Evolutionary conservation across 2,113 vertebrate species (phyloP).

Genomic region (Hydrolagus affinis): DNA sequence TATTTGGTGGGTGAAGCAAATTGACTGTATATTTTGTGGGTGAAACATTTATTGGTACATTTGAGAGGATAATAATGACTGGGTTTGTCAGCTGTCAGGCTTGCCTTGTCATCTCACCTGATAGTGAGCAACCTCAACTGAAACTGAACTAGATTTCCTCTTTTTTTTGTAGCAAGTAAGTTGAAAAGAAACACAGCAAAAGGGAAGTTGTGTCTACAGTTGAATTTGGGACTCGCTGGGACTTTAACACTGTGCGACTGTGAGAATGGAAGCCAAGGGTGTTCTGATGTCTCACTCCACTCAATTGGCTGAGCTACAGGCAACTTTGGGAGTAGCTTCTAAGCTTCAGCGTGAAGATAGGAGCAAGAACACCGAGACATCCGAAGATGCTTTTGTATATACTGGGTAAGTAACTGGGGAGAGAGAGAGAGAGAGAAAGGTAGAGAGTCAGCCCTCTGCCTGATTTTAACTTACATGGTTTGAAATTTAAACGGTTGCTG

Average conservation of each 20-base stretch:
- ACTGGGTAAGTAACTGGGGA: neutral
- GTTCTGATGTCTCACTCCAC: neutral
- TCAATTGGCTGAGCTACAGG: neutral
- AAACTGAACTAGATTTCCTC: neutral
- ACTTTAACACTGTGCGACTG: neutral
- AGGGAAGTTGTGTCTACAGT: neutral
- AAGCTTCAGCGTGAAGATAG: neutral
- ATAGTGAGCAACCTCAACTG: neutral
- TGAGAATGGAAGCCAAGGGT: neutral
- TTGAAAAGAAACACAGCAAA: neutral
- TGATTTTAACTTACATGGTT: no score
- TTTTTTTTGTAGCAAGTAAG: neutral
- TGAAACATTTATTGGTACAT: no score
- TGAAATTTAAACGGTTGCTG: no score
- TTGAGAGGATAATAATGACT: no score
- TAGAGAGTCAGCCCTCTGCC: no score
- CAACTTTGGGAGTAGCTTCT: neutral
- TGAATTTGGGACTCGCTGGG: no score
- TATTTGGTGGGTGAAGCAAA: no score
- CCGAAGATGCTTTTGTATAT: neutral
- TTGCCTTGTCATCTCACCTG: neutral
- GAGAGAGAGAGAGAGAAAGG: neutral
- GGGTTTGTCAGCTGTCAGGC: neutral
- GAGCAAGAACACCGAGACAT: neutral
- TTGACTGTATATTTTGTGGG: no score